phyloP scores from a whole-genome alignment of 2,113 vertebrate species.

The Sitta europaea region DNA sequence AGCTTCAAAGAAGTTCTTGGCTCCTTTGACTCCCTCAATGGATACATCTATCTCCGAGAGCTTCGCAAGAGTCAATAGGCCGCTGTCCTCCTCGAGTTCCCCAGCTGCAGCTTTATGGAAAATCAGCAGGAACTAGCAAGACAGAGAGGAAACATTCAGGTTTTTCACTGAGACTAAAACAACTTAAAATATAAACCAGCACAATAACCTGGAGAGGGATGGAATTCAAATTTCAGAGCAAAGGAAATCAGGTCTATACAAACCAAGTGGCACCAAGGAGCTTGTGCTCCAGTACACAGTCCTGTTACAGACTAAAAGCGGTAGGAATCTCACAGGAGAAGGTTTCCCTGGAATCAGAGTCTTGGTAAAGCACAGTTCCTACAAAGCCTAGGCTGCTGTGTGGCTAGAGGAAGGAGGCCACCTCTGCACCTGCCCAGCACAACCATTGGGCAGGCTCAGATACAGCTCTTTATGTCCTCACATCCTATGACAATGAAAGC shows the following conservation, averaged over 20 bases:
- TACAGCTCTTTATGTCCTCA: neutral
- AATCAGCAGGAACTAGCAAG: slow-evolving; percentile 87
- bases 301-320: neutral
- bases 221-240: neutral
- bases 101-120: slow-evolving; percentile 90
- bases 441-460: neutral
- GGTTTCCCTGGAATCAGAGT: neutral
- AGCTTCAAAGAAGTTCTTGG: slow-evolving; percentile 94
- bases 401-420: neutral
- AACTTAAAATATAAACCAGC: neutral
- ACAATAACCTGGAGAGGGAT: neutral
- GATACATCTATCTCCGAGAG: slow-evolving; percentile 93
- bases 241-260: neutral
- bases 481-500: neutral
- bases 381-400: neutral
- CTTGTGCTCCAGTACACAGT: neutral
- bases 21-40: slow-evolving; percentile 89
- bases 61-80: slow-evolving; percentile 88
- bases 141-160: neutral
- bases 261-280: neutral
- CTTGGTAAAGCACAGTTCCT: neutral
- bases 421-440: neutral
- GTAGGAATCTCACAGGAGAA: neutral
- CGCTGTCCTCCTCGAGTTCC: slow-evolving; percentile 89
- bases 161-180: neutral